Percentiles rank a stretch among this genome's conserved stretches.
These are phyloP conservation scores for Zygothrica quintamaculata DNA, from an alignment of 2,888 invertebrate species.

Conservation along the genomic window DNA sequence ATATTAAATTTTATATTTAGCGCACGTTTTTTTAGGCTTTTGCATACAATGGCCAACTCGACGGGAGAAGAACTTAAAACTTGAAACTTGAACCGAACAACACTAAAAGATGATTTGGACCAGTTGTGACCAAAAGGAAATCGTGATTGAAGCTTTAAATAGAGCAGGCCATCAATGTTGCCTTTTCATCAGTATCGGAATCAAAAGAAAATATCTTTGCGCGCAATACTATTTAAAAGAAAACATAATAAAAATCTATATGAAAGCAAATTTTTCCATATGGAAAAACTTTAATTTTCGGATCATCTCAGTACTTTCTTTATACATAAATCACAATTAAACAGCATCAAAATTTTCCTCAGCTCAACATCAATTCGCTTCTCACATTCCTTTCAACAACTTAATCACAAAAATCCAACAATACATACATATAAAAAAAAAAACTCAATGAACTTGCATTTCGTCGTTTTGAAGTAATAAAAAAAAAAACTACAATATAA, in stretches of 20 bases:
- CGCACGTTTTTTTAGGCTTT: constrained; percentile 69
- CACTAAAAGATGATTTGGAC: constrained; percentile 51
- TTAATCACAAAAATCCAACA: constrained; percentile 31
- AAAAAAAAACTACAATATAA: constrained; percentile 1
- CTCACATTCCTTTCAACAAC: constrained; percentile 39
- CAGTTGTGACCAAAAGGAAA: constrained; percentile 33
- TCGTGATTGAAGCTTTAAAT: constrained; percentile 63
- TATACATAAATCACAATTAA: constrained; percentile 72
- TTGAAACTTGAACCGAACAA: constrained; percentile 33
- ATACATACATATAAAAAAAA: constrained; percentile 15
- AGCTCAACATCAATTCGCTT: constrained; percentile 15
- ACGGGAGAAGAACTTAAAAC: constrained; percentile 17
- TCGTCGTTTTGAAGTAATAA: constrained; percentile 26
- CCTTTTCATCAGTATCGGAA: constrained; percentile 30
- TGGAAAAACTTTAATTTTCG: constrained; percentile 4
- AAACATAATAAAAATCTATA: constrained; percentile 19
- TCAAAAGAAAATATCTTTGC: no score
- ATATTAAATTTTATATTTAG: constrained; percentile 78
- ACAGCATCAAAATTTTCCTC: constrained; percentile 13
- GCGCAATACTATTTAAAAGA: no score
- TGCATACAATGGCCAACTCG: constrained; percentile 61
- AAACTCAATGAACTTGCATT: constrained; percentile 64
- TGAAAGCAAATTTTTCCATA: constrained; percentile 4
- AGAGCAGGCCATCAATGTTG: constrained; percentile 38
- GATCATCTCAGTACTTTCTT: no score